A percentile compares a stretch with the other conserved stretches of the same genome.
Conservation (phyloP, 2,113 vertebrate genomes). For the Sterna hirundo region DNA sequence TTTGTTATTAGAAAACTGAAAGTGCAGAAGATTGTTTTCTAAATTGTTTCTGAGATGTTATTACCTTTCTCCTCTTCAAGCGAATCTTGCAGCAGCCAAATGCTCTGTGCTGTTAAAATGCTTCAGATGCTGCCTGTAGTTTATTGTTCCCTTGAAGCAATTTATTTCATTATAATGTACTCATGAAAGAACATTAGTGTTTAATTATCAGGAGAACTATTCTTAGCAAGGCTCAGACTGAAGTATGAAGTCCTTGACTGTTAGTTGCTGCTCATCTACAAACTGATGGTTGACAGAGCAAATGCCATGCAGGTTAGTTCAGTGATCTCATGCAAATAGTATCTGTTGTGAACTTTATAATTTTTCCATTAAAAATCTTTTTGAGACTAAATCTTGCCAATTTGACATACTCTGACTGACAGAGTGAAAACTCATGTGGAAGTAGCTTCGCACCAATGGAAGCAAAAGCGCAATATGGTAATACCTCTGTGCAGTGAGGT, state of each 20-base stretch:
- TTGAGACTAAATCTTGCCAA: background rate
- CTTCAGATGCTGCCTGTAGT: slow-evolving; percentile 49
- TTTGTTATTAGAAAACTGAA: slow-evolving; percentile 22
- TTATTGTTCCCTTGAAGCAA: slow-evolving; percentile 64
- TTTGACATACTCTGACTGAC: background rate
- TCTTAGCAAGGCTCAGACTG: slow-evolving; percentile 33
- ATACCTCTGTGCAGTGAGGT: background rate
- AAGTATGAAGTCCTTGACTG: background rate
- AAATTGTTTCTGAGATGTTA: slow-evolving; percentile 42
- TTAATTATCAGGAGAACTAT: slow-evolving; percentile 64
- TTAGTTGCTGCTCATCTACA: background rate
- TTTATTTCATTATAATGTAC: slow-evolving; percentile 66
- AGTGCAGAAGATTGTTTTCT: slow-evolving; percentile 41
- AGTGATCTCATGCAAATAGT: background rate
- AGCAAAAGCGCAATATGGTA: background rate
- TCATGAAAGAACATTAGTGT: slow-evolving; percentile 58
- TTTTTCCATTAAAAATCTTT: background rate
- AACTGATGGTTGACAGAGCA: background rate
- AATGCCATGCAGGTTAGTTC: background rate
- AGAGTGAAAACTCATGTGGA: background rate
- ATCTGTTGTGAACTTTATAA: background rate
- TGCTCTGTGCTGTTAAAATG: slow-evolving; percentile 29
- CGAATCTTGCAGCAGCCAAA: slow-evolving; percentile 34
- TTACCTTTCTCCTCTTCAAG: slow-evolving; percentile 43
- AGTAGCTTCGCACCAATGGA: background rate